These are phyloP conservation scores for Amblyraja radiata DNA, from an alignment of 2,797 vertebrate genomes.

Conservation along the genomic window DNA sequence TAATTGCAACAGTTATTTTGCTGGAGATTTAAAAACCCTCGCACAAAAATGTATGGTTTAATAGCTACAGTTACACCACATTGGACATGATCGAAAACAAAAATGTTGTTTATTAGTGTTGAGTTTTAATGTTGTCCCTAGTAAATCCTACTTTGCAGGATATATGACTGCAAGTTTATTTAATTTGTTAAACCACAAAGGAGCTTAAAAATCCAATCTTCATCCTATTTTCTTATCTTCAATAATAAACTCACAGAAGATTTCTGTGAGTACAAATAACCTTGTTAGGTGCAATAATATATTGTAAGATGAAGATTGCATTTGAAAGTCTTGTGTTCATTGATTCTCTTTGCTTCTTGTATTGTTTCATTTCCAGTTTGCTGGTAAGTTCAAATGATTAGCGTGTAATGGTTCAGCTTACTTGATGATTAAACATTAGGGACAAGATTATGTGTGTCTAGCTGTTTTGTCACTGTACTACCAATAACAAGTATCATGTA, in stretches of 20 bases:
- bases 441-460: not conserved
- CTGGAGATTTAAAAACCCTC: not conserved
- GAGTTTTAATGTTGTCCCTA: not conserved
- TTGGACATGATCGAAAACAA: not conserved
- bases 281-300: not conserved
- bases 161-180: not conserved
- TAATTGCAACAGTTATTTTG: not conserved
- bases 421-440: not conserved
- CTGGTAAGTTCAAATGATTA: not conserved
- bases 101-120: not conserved
- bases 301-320: not conserved
- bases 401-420: not conserved
- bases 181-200: not conserved
- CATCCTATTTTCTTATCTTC: not conserved
- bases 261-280: not conserved
- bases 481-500: not conserved
- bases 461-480: not conserved
- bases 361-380: not conserved
- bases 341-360: not conserved
- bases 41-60: not conserved
- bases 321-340: not conserved
- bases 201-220: conserved; percentile 5
- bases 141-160: not conserved
- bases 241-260: not conserved
- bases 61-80: not conserved